Evolutionary conservation across 2,797 vertebrate species (phyloP).

Genomic region (Mus minutoides): DNA sequence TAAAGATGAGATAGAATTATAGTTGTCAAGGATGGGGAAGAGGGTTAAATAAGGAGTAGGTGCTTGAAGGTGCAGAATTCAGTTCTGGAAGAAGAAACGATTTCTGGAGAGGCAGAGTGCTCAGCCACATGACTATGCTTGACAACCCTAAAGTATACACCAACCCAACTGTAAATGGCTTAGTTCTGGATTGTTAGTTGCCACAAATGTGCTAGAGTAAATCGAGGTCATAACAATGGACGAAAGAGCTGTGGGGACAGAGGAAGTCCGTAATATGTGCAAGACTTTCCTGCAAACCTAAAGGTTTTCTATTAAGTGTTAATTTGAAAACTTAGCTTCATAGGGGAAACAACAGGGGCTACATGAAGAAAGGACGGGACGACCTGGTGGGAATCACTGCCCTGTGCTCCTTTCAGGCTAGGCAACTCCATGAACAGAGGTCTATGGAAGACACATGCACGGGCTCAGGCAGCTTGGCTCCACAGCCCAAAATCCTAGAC

Average conservation of each 20-base stretch:
- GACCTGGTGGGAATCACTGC: fast-evolving
- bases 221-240: background rate
- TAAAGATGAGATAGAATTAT: background rate
- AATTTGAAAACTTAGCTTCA: background rate
- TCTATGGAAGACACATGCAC: background rate
- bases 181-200: background rate
- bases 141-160: background rate
- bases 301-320: background rate
- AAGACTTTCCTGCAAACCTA: background rate
- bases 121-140: background rate
- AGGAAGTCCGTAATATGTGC: background rate
- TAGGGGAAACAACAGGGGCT: background rate
- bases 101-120: background rate
- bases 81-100: background rate
- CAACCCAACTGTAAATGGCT: background rate
- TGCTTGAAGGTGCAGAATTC: background rate
- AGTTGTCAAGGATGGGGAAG: background rate
- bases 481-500: background rate
- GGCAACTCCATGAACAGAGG: fast-evolving
- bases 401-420: background rate
- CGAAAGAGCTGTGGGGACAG: no score
- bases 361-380: background rate
- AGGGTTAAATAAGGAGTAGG: background rate
- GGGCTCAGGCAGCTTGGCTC: no score
- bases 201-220: background rate